Evolutionary conservation across 2,797 vertebrate genomes (phyloP), one percentile per base, ranked within the genome.

Genomic region (Austrolebias charrua): DNA sequence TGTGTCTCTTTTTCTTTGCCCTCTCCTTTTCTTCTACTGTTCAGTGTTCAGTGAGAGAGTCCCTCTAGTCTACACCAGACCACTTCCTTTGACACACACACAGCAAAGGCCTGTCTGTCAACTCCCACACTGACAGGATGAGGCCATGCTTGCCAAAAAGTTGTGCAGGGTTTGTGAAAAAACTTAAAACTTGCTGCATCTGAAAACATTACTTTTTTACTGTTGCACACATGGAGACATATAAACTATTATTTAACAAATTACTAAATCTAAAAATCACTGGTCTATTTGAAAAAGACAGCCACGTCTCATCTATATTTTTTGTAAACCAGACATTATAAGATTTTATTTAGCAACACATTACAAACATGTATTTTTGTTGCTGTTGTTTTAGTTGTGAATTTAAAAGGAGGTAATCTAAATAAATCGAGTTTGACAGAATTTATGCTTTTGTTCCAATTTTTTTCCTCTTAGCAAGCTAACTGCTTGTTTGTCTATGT

Each of bases 11-110:
- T 52, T 58, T 48, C 71, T 78, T 65, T 82, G 51, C 60, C 65
- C 80, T 81, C 75, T 71, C 69, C 65, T 70, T 78, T 76, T 77
- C 78, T 76, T 78, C 70, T 72, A 66, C 71, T 83, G 77, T 82
- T 87, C 77, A 69, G 53, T 71, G 81, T 73, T 86, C 80, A 79
- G 83, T 86, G 82, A 73, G 80, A 71, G 72, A 87, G 82, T 91
- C 88, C 88, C 89, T 82, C 75, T 84, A 76, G 85, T 88, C 82
- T 78, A 74, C 76, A 72, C 82, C 31, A 71, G 88, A 89, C 82
- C 82, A 83, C 85, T 90, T 88, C 81, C 76, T 90, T 87, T 89
- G 83, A 88, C 86, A 84, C 80, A n/a, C n/a, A 76, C 79, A 80
- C 75, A 79, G 78, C 64, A 78, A 84, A 88, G 81, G 76, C 73